A percentile compares a stretch with the other conserved stretches of the same genome.
Conservation (phyloP, 2,888 invertebrate genomes). For the Trachelus troglodyta region DNA sequence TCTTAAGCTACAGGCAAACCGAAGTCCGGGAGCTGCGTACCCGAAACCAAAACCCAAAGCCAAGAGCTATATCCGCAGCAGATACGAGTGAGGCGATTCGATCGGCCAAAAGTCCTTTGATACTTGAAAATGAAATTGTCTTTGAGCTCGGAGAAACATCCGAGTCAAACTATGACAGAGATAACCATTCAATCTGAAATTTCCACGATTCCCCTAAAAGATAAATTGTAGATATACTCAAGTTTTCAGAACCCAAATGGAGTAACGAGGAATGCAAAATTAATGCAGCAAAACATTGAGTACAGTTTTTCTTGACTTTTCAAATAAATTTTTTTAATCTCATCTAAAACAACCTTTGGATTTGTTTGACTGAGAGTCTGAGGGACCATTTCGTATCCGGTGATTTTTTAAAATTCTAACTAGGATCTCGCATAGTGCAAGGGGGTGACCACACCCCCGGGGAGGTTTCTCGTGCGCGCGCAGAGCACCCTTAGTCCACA, state of each 20-base stretch:
- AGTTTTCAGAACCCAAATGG: too few species aligned
- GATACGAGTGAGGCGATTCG: not conserved
- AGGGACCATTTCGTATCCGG: not conserved
- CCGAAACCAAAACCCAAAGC: not conserved
- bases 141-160: not conserved
- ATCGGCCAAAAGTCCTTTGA: not conserved
- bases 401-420: not conserved
- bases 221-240: too few species aligned
- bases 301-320: not conserved
- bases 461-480: constrained; percentile 54
- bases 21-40: not conserved
- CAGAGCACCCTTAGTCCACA: constrained; percentile 32
- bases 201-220: too few species aligned
- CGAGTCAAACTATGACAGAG: not conserved
- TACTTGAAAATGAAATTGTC: not conserved
- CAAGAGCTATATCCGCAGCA: not conserved
- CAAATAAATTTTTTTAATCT: not conserved
- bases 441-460: constrained; percentile 52
- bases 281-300: not conserved
- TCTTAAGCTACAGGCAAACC: not conserved
- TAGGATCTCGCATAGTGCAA: constrained; percentile 25
- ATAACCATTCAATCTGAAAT: not conserved
- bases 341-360: not conserved
- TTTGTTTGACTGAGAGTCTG: not conserved
- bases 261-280: not conserved